Percentiles rank a stretch among this genome's conserved stretches.
These are phyloP conservation scores for Trichonephila clavipes DNA, from an alignment of 1,140 invertebrate species.

Conservation along the genomic window DNA sequence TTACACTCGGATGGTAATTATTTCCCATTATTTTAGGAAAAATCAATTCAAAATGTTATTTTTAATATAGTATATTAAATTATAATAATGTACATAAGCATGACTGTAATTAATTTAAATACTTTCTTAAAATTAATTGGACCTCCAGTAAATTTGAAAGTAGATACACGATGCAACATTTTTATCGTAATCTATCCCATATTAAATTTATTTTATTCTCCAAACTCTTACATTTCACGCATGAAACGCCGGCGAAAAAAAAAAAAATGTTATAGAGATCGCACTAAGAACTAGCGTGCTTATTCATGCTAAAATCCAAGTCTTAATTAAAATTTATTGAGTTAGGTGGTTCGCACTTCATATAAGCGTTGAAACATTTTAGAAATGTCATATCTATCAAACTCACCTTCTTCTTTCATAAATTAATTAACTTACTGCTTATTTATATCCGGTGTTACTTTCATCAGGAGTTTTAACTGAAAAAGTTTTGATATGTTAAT, in stretches of 20 bases:
- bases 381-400: conserved; percentile 52
- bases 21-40: no score
- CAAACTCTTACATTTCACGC: neutral
- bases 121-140: no score
- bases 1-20: no score
- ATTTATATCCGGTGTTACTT: conserved; percentile 15
- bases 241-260: neutral
- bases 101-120: no score
- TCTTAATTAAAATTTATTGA: conserved; percentile 65
- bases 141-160: no score
- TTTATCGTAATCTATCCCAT: no score
- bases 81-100: no score
- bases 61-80: no score
- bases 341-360: conserved; percentile 33
- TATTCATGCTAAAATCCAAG: neutral
- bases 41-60: no score
- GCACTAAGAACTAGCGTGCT: neutral
- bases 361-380: conserved; percentile 28
- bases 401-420: conserved; percentile 29
- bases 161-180: no score
- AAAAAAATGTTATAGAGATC: neutral
- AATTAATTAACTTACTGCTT: conserved; percentile 54
- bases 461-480: neutral
- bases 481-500: conserved; percentile 17
- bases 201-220: neutral